Evolutionary conservation across 2,113 vertebrate genomes (phyloP).

Genomic region (Turdus rufiventris): DNA sequence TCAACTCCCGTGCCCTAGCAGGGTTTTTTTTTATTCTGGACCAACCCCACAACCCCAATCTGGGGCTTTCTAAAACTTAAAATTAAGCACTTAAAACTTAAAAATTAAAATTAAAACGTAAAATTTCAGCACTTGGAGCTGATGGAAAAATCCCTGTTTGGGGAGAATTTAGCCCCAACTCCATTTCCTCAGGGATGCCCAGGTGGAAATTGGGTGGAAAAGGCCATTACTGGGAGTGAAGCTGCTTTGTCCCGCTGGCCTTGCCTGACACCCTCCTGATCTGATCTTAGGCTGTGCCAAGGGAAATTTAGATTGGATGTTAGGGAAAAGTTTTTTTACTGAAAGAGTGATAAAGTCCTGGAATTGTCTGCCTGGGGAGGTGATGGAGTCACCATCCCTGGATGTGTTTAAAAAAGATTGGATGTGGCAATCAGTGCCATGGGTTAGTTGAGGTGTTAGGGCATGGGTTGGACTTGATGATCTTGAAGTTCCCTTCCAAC

Average conservation of each 20-base stretch:
- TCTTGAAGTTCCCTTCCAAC: not conserved
- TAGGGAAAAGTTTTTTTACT: not conserved
- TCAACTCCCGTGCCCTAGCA: not conserved
- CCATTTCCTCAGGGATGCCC: not conserved
- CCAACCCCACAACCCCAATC: no score
- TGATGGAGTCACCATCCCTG: not conserved
- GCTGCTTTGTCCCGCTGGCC: not conserved
- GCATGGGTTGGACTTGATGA: not conserved
- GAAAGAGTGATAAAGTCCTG: not conserved
- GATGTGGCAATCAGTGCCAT: not conserved
- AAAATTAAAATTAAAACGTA: not conserved
- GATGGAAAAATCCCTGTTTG: not conserved
- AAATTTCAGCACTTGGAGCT: not conserved
- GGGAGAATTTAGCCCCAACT: not conserved
- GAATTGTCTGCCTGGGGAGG: accelerated
- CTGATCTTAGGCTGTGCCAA: accelerated
- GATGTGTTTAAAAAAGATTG: not conserved
- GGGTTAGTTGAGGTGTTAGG: not conserved
- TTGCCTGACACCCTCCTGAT: accelerated
- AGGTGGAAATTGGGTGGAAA: not conserved
- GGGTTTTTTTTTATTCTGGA: not conserved
- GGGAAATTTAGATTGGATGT: not conserved
- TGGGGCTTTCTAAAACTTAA: not conserved
- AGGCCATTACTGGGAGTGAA: accelerated
- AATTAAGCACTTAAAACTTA: not conserved